A percentile compares a stretch with the other conserved stretches of the same genome.
phyloP scores from a whole-genome alignment of 2,797 vertebrate genomes.

The Syndactyla subalaris region DNA sequence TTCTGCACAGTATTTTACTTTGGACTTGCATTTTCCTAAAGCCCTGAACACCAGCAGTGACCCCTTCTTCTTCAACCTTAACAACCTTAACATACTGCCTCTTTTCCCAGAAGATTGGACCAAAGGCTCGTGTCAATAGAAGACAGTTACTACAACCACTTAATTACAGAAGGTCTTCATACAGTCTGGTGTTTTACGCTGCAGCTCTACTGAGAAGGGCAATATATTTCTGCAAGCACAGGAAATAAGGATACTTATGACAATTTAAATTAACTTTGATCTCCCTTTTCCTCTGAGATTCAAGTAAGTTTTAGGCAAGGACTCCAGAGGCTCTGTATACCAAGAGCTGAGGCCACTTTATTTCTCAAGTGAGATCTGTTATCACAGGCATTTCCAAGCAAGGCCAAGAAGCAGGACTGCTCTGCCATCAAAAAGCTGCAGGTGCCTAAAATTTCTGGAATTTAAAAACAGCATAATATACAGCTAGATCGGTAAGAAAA shows the following conservation, averaged over 20 bases:
- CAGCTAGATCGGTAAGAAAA: slow-evolving; percentile 38
- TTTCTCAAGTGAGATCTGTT: slow-evolving; percentile 17
- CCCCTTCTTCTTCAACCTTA: not conserved
- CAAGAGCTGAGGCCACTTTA: not conserved
- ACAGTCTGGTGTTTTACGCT: not conserved
- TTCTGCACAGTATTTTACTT: not conserved
- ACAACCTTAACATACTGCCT: not conserved
- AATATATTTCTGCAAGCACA: not conserved
- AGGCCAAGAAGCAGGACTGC: slow-evolving; percentile 13
- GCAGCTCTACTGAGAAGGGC: not conserved
- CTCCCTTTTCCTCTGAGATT: not conserved
- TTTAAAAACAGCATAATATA: slow-evolving; percentile 3
- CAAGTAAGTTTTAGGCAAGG: not conserved
- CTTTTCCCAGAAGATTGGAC: not conserved
- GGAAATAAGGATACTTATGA: not conserved
- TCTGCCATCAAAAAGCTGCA: slow-evolving; percentile 26
- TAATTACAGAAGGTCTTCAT: not conserved
- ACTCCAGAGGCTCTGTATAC: not conserved
- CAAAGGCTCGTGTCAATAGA: not conserved
- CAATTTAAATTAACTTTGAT: not conserved
- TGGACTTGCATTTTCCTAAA: not conserved
- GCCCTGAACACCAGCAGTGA: not conserved
- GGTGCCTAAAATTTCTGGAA: not conserved
- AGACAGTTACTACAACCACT: not conserved
- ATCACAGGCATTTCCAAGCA: slow-evolving; percentile 25